phyloP scores from a whole-genome alignment of 2,888 invertebrate species.

The Nipponacmea schrenckii region DNA sequence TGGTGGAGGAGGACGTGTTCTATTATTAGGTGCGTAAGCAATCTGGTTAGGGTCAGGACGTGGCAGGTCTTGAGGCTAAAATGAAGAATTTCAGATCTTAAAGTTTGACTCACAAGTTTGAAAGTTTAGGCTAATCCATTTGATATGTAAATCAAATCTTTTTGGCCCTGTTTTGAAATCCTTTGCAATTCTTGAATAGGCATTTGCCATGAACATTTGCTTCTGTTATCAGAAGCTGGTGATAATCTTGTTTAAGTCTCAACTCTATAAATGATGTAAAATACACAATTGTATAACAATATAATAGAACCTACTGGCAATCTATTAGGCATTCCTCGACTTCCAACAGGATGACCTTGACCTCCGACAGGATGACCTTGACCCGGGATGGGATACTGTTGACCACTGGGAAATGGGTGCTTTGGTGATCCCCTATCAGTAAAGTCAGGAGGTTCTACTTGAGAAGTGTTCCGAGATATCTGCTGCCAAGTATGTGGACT shows the following conservation, averaged over 20 bases:
- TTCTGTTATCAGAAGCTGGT: too few species aligned
- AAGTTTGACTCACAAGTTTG: too few species aligned
- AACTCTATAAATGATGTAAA: too few species aligned
- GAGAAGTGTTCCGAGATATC: neutral
- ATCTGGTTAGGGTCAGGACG: conserved; percentile 21
- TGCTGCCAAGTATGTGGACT: conserved; percentile 28
- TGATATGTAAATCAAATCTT: too few species aligned
- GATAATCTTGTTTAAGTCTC: too few species aligned
- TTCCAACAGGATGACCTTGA: neutral
- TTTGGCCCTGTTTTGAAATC: too few species aligned
- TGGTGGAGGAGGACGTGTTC: conserved; percentile 16
- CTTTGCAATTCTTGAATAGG: too few species aligned
- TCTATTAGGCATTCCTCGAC: neutral
- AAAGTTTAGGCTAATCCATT: too few species aligned
- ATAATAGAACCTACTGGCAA: neutral
- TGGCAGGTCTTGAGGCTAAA: conserved; percentile 15
- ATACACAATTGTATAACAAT: too few species aligned
- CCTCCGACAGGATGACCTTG: conserved; percentile 8
- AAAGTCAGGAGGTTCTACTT: neutral
- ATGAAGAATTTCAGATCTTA: neutral
- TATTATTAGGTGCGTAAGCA: conserved; percentile 19
- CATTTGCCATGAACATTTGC: too few species aligned
- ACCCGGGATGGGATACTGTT: neutral
- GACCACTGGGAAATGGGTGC: conserved; percentile 1
- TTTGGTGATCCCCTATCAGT: conserved; percentile 11